A percentile compares a stretch with the other conserved stretches of the same genome.
Conservation (phyloP, 1,140 invertebrate species). For the Zeugodacus cucurbitae region DNA sequence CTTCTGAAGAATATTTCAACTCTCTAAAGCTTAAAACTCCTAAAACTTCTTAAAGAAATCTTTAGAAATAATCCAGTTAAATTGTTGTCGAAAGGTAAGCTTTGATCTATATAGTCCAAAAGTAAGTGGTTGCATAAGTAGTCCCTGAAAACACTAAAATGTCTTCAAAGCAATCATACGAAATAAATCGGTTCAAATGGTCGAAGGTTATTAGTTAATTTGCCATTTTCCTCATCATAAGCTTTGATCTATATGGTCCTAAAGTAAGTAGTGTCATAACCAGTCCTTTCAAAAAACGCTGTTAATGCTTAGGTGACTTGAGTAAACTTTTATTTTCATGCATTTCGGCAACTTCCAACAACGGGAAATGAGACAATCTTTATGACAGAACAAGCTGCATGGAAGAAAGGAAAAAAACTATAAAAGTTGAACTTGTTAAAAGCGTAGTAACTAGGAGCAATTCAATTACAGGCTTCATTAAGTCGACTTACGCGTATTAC, state of each 20-base stretch:
- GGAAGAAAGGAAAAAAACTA: background rate
- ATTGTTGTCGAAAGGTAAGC: no score
- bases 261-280: background rate
- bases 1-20: no score
- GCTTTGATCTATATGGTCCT: background rate
- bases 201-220: no score
- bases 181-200: no score
- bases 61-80: no score
- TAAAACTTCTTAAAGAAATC: no score
- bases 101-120: no score
- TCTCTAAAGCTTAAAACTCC: no score
- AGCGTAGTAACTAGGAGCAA: background rate
- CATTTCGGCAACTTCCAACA: background rate
- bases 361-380: background rate
- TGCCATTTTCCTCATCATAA: no score
- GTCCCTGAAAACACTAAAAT: no score
- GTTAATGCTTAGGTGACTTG: background rate
- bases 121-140: no score
- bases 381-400: background rate
- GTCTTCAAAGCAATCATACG: no score
- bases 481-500: slow-evolving; percentile 13
- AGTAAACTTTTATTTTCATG: background rate
- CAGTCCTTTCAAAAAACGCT: background rate
- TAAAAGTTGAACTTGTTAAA: background rate
- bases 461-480: slow-evolving; percentile 19